Evolutionary conservation across 2,797 vertebrate species (phyloP).

Genomic region (Steatocranus sp.): DNA sequence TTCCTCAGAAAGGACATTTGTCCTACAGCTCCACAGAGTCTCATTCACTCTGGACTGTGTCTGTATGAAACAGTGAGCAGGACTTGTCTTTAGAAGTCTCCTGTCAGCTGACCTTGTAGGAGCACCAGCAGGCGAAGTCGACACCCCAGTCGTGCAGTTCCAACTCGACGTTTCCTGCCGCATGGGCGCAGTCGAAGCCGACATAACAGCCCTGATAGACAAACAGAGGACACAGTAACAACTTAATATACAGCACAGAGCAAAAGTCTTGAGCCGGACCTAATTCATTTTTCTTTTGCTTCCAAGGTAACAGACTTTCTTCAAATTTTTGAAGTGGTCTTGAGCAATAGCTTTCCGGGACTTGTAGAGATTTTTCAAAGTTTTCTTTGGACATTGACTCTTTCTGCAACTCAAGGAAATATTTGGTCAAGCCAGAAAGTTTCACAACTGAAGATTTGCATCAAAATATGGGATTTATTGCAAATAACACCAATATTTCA

Average conservation of each 20-base stretch:
- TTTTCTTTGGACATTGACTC: neutral
- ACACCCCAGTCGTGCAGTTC: conserved; percentile 90
- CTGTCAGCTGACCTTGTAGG: conserved; percentile 85
- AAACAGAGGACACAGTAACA: neutral
- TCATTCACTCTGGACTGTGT: neutral
- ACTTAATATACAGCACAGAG: accelerated
- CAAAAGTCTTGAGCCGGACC: neutral
- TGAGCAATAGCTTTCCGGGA: neutral
- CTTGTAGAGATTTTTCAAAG: neutral
- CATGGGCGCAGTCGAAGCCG: conserved; percentile 92
- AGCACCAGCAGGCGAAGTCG: conserved; percentile 97
- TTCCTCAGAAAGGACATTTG: neutral
- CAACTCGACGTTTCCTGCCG: conserved; percentile 86
- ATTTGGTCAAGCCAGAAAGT: accelerated
- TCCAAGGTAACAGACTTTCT: neutral
- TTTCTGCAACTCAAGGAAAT: neutral
- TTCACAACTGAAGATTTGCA: accelerated
- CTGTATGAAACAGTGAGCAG: neutral
- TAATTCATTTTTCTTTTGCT: neutral
- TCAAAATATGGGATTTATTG: neutral
- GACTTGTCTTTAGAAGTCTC: neutral
- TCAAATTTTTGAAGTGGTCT: accelerated
- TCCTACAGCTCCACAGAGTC: neutral
- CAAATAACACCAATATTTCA: neutral
- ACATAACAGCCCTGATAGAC: conserved; percentile 85